phyloP scores from a whole-genome alignment of 92 coral and sea anemone species.

The Micromussa lordhowensis region DNA sequence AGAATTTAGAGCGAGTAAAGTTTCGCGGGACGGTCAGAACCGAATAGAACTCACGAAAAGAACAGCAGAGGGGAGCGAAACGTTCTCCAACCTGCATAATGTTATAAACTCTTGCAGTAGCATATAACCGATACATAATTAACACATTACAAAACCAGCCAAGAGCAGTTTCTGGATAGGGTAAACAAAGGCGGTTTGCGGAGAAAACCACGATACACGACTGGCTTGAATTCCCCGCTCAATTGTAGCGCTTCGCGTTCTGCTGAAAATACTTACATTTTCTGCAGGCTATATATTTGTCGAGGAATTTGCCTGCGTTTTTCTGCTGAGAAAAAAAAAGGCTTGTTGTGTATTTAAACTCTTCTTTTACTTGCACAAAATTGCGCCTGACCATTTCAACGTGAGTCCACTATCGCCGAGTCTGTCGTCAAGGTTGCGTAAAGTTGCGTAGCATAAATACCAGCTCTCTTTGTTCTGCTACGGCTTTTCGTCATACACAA shows the following conservation, averaged over 20 bases:
- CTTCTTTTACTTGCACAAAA: too few relatives aligned
- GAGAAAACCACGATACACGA: background rate
- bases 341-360: background rate
- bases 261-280: background rate
- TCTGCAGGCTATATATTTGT: background rate
- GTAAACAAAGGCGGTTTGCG: background rate
- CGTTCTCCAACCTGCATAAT: background rate
- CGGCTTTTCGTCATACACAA: too few relatives aligned
- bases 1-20: too few relatives aligned
- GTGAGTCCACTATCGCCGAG: too few relatives aligned
- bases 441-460: too few relatives aligned
- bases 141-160: background rate
- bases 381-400: background rate
- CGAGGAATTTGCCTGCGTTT: background rate
- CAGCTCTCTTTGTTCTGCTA: too few relatives aligned
- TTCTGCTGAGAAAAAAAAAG: background rate
- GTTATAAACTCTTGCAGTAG: background rate
- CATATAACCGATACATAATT: background rate
- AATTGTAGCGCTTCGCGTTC: background rate
- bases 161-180: background rate
- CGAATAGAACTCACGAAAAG: too few relatives aligned
- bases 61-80: background rate
- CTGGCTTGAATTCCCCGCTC: background rate
- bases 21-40: too few relatives aligned
- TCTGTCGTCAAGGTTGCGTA: too few relatives aligned